phyloP scores from a whole-genome alignment of 1,140 invertebrate genomes.

The Pygmarrhopalites habei region DNA sequence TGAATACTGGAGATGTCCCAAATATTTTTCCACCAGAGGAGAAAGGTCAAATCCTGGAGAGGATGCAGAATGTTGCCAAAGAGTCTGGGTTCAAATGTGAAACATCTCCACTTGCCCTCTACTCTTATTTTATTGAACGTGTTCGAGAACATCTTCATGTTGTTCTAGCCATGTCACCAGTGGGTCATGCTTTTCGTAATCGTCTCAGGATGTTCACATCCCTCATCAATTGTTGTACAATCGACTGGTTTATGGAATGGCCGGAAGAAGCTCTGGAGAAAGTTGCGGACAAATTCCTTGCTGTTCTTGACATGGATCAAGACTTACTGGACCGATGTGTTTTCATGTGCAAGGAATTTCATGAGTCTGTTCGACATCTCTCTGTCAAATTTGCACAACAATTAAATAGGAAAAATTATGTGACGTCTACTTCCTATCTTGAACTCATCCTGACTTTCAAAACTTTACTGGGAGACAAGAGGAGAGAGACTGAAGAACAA shows the following conservation, averaged over 20 bases:
- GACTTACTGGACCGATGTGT: constrained; percentile 52
- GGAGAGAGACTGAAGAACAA: constrained; percentile 65
- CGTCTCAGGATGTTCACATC: constrained; percentile 85
- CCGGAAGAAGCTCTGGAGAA: constrained; percentile 83
- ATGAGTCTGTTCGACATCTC: constrained; percentile 48
- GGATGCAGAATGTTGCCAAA: constrained; percentile 62
- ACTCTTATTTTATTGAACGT: constrained; percentile 78
- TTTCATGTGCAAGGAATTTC: constrained; percentile 63
- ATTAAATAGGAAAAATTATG: constrained; percentile 70
- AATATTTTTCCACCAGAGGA: constrained; percentile 85
- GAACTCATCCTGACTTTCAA: constrained; percentile 82
- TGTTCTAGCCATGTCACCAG: constrained; percentile 80
- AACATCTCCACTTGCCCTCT: constrained; percentile 70
- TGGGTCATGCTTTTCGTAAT: constrained; percentile 76
- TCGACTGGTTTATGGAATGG: constrained; percentile 90
- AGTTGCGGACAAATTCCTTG: constrained; percentile 77
- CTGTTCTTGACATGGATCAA: constrained; percentile 53
- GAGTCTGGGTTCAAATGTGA: constrained; percentile 65
- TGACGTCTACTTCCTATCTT: constrained; percentile 87
- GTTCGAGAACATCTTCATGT: constrained; percentile 78
- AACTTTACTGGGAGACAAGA: constrained; percentile 52
- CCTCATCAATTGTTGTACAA: too few species aligned
- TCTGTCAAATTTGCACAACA: constrained; percentile 60
- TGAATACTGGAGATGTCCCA: constrained; percentile 87
- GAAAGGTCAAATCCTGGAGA: constrained; percentile 85